phyloP scores from a whole-genome alignment of 2,888 invertebrate genomes.

The Cantharis rustica region DNA sequence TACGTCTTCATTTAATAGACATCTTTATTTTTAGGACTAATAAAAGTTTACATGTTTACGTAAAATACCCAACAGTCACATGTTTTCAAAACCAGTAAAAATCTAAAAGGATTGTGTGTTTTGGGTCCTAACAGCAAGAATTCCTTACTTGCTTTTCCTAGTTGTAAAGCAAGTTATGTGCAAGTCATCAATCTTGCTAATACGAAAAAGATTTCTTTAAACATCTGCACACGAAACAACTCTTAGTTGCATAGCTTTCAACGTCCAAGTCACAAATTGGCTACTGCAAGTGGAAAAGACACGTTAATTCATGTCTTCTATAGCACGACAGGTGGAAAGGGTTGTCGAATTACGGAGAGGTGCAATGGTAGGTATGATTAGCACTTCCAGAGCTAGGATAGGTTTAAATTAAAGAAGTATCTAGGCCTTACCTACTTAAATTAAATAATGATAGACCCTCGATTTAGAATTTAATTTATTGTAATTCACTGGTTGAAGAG shows the following conservation, averaged over 20 bases:
- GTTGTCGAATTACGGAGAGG: slow-evolving; percentile 92
- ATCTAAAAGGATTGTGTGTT: slow-evolving; percentile 91
- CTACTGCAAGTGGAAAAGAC: slow-evolving; percentile 96
- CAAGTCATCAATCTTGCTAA: slow-evolving; percentile 92
- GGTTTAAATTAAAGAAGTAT: no score
- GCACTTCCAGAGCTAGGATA: not conserved
- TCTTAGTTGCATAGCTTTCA: slow-evolving; percentile 90
- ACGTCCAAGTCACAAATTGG: slow-evolving; percentile 90
- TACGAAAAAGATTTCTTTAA: slow-evolving; percentile 88
- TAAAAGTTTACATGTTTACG: slow-evolving; percentile 97
- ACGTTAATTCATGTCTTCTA: slow-evolving; percentile 96
- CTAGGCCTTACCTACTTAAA: no score
- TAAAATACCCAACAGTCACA: slow-evolving; percentile 93
- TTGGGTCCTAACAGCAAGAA: slow-evolving; percentile 97
- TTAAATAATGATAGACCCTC: no score
- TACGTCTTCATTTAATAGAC: not conserved
- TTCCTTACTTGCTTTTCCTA: slow-evolving; percentile 93
- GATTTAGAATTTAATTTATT: no score
- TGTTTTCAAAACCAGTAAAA: slow-evolving; percentile 94
- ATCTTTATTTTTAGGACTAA: slow-evolving; percentile 66
- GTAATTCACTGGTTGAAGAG: no score
- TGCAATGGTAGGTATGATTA: slow-evolving; percentile 77
- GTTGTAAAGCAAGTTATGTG: slow-evolving; percentile 89
- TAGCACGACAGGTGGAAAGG: slow-evolving; percentile 83
- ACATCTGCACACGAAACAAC: slow-evolving; percentile 93